Percentiles rank a stretch among this genome's conserved stretches.
These are phyloP conservation scores for Galerucella nymphaeae DNA, from an alignment of 2,888 invertebrate genomes.

Conservation along the genomic window DNA sequence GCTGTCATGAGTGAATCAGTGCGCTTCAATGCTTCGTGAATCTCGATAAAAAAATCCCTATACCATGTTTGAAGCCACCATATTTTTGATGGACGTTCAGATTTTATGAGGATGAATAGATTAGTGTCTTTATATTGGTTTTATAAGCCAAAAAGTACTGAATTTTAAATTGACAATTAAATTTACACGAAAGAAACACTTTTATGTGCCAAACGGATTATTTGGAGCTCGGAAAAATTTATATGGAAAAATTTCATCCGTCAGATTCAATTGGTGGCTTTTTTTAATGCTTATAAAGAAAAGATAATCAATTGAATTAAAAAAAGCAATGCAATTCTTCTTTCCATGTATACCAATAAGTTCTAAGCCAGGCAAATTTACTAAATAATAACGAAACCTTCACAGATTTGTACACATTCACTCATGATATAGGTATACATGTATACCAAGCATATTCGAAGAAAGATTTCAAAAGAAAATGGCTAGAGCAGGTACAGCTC, in stretches of 20 bases:
- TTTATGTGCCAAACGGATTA: neutral
- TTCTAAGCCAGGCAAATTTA: no score
- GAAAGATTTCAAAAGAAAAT: no score
- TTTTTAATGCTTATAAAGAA: no score
- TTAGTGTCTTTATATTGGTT: conserved; percentile 8
- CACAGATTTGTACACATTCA: no score
- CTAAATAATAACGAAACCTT: no score
- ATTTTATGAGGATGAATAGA: conserved; percentile 5
- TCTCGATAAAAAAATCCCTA: conserved; percentile 13
- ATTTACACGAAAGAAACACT: neutral
- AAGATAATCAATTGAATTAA: no score
- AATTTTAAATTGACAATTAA: conserved; percentile 2
- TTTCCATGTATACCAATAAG: no score
- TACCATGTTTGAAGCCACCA: conserved; percentile 14
- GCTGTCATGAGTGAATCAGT: conserved; percentile 20
- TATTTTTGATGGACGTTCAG: conserved; percentile 15
- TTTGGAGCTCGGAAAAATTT: neutral
- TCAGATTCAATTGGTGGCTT: neutral
- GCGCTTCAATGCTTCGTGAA: conserved; percentile 16
- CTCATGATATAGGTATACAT: no score
- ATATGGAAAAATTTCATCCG: neutral
- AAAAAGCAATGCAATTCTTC: no score
- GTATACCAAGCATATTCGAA: no score
- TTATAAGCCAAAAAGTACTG: conserved; percentile 9
- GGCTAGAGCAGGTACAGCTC: no score